Base-by-base conservation (phyloP, 2,113 vertebrate genomes). In the Daboia siamensis region DNA sequence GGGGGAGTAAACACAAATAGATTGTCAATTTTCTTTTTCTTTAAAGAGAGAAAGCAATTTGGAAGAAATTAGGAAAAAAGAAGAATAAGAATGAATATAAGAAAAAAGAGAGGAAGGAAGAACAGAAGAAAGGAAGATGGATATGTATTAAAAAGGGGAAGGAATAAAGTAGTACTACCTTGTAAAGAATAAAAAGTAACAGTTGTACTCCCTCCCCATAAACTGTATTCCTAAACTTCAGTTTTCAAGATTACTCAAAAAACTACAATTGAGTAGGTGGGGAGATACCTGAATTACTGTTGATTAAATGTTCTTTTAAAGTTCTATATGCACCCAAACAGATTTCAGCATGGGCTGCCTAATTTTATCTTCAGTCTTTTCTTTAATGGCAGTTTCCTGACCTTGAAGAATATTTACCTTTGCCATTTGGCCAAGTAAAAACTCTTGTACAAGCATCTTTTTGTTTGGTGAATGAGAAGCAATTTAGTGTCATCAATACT, bases 161-260 rank as follows among this genome's bases (percentile, higher is more conserved):
- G 64, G 61, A n/a, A n/a, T 69, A 69, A 5, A 69, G 29, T 69
- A 69, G n/a, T 33, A 33, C 26, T 69, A 33, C 29, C 12, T 69
- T 69, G n/a, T 1, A 69, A 64, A 64, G 61, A 64, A 64, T 64
- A 69, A 69, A 69, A 69, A 69, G 6, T 69, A 69, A 69, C 4
- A 69, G 29, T 17, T 69, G 29, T 33, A 17, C 29, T 33, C 13
- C 64, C 29, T 69, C 33, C 29, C 13, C 29, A 69, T 33, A 69
- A 5, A 23, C 88, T 94, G 88, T 91, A 0, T 90, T 29, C 89
- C 48, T 94, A 91, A 95, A 94, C 51, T 94, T 94, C 89, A 94
- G 93, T 90, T 86, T 90, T 52, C 91, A 97, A 95, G 91, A 95
- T 96, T 94, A 96, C 92, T 91, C 94, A 96, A 94, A 94, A 88